phyloP scores from a whole-genome alignment of 2,113 vertebrate genomes.

The Psilopogon haemacephalus region DNA sequence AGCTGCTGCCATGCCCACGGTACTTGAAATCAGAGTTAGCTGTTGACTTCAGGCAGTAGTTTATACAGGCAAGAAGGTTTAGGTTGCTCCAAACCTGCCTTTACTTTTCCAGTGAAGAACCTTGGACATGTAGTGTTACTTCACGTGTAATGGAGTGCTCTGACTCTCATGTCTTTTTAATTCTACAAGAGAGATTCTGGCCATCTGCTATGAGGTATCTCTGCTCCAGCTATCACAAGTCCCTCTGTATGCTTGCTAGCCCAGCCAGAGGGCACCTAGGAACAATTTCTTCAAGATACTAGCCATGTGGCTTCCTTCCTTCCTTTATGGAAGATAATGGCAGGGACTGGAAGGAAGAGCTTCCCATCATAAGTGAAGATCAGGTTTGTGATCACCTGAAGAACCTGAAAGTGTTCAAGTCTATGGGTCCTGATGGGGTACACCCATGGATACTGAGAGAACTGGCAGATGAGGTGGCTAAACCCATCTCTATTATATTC shows the following conservation, averaged over 20 bases:
- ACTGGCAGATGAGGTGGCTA: no score
- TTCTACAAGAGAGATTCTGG: not conserved
- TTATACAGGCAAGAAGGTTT: not conserved
- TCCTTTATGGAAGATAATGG: no score
- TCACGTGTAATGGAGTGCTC: not conserved
- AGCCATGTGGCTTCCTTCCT: not conserved
- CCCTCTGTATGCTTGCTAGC: not conserved
- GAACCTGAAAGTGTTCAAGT: no score
- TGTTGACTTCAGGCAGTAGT: not conserved
- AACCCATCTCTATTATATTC: no score
- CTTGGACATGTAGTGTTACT: rapidly evolving
- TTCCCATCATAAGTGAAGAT: no score
- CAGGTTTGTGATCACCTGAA: no score
- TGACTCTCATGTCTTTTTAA: not conserved
- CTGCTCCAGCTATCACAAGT: not conserved
- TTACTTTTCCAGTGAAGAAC: not conserved
- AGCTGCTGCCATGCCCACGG: not conserved
- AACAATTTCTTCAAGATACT: not conserved
- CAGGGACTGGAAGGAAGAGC: no score
- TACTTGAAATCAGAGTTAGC: not conserved
- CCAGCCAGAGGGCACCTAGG: not conserved
- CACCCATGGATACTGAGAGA: no score
- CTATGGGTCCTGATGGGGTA: no score
- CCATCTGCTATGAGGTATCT: not conserved
- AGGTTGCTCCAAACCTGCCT: not conserved